Evolutionary conservation across 1,140 invertebrate genomes (phyloP), one percentile per base, ranked within the genome.

Genomic region (Riptortus pedestris): DNA sequence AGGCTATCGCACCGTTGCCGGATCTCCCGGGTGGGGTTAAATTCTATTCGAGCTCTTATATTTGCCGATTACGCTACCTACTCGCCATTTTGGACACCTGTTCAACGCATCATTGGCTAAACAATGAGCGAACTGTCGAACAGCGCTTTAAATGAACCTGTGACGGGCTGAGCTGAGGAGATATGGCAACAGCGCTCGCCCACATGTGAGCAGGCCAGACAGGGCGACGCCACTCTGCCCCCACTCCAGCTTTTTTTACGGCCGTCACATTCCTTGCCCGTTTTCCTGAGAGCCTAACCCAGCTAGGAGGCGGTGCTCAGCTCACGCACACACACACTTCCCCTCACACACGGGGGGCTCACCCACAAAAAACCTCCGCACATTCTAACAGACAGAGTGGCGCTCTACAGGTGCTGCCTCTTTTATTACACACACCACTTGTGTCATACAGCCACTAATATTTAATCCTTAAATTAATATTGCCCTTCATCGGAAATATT

Each of bases 171-270:
- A 70, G 75, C 74, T 24, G 60, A 60, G 51, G 75, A 76, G 73
- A 79, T 72, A 71, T 77, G 85, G 81, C 85, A 87, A 85, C 85
- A 75, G 64, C 70, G 81, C 67, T 57, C 62, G 57, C 52, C 65
- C 67, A 64, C 71, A 67, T 66, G 64, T 78, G 82, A 81, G 83
- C 84, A 82, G 79, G 82, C 85, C 85, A 90, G 87, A 90, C 87
- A 88, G 84, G 86, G 85, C 88, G 87, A 70, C 69, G 71, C 68
- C 65, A 65, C 65, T 57, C 66, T 59, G 64, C 66, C 58, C 52
- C 66, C 65, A 38, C 67, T n/a, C n/a, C n/a, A n/a, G n/a, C n/a
- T 60, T 16, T 20, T 28, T 48, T 60, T 18, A 47, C 60, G 61
- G 38, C 62, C 62, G 55, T 52, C 65, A 68, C 67, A 26, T 43